These are phyloP conservation scores for Adelges cooleyi DNA, from an alignment of 1,140 invertebrate genomes.

Conservation along the genomic window DNA sequence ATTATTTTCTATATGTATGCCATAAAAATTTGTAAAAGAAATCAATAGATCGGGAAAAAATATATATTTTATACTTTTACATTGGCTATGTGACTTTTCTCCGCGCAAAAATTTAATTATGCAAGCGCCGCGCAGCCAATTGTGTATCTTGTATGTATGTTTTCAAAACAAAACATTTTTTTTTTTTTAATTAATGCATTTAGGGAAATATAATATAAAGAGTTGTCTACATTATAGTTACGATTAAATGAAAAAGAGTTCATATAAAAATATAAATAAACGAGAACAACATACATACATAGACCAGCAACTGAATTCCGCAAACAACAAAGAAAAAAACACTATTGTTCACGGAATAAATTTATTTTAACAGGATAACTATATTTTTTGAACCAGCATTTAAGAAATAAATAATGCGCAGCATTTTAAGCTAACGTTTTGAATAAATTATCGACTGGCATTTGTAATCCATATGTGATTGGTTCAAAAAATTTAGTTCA, in stretches of 20 bases:
- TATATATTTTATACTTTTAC: constrained; percentile 8
- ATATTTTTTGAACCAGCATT: constrained; percentile 5
- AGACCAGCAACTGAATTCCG: constrained; percentile 18
- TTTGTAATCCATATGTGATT: too few relatives aligned
- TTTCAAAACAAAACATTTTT: too few relatives aligned
- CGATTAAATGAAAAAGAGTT: too few relatives aligned
- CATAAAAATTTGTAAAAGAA: too few relatives aligned
- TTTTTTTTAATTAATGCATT: too few relatives aligned
- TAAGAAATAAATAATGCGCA: not conserved
- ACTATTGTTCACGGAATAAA: constrained; percentile 26
- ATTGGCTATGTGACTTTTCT: not conserved
- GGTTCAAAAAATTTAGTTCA: constrained; percentile 6
- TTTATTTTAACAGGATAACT: constrained; percentile 6
- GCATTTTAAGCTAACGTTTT: too few relatives aligned
- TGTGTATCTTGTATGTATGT: constrained; percentile 8
- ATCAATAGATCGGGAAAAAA: too few relatives aligned
- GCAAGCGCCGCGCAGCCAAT: constrained; percentile 21
- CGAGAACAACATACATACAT: constrained; percentile 10
- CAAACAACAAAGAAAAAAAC: constrained; percentile 24
- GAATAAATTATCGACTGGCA: too few relatives aligned
- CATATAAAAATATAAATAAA: too few relatives aligned
- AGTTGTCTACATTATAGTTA: too few relatives aligned
- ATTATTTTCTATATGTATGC: too few relatives aligned
- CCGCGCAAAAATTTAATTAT: constrained; percentile 18
- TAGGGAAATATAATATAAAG: too few relatives aligned